Conservation (phyloP, 2,113 vertebrate species). For the Struthidea cinerea region DNA sequence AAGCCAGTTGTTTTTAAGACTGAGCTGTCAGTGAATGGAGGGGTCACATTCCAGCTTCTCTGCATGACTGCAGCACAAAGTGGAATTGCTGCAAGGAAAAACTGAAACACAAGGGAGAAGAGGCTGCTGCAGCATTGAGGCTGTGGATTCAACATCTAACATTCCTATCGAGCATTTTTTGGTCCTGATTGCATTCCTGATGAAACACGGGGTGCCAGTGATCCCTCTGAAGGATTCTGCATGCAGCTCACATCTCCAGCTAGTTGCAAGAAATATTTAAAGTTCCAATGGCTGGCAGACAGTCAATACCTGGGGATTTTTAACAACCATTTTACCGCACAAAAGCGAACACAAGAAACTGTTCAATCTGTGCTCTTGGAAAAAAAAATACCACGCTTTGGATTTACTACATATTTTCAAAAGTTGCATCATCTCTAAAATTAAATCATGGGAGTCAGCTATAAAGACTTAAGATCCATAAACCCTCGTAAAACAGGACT, state of each 20-base stretch:
- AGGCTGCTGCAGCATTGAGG: not conserved
- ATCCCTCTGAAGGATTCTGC: not conserved
- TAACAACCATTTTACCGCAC: not conserved
- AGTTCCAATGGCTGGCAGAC: not conserved
- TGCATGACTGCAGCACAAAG: slow-evolving; percentile 11
- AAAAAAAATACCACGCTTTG: not conserved
- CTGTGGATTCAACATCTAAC: not conserved
- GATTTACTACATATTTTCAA: not conserved
- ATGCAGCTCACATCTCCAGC: slow-evolving; percentile 10
- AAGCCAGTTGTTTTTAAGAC: not conserved
- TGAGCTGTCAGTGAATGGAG: not conserved
- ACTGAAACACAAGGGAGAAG: not conserved
- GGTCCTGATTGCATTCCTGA: not conserved
- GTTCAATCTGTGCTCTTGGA: not conserved
- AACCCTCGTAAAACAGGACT: not conserved
- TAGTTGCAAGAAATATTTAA: slow-evolving; percentile 19
- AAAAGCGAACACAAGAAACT: not conserved
- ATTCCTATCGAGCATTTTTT: not conserved
- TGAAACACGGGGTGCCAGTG: not conserved
- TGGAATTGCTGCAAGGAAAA: slow-evolving; percentile 6
- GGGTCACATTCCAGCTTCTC: slow-evolving; percentile 11
- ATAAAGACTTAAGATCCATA: not conserved
- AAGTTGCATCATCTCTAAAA: slow-evolving; percentile 17
- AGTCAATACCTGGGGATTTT: slow-evolving; percentile 11
- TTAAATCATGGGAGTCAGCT: not conserved